Evolutionary conservation across 2,888 invertebrate species (phyloP), one percentile per base, ranked within the genome.

Genomic region (Norana najaformis): DNA sequence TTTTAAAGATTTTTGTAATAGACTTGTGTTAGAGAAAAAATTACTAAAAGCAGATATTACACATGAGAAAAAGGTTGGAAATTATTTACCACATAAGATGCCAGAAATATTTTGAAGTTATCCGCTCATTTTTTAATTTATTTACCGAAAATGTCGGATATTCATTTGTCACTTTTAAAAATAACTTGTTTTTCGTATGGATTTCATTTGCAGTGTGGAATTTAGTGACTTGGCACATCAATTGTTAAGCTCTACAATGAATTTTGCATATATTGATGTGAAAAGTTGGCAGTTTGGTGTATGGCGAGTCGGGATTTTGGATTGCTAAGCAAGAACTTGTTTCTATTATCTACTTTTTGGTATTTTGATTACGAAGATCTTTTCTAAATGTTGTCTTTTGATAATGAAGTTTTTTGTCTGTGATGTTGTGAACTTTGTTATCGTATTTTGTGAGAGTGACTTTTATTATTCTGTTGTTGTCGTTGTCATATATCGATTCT

Each of bases 301-400:
- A 47, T 23, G 11, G 20, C 4, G 47, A 47, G 47, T 47, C 11
- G n/a, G n/a, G n/a, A 69, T 69, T 69, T 69, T 69, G 69, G 69
- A 69, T 69, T n/a, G 69, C 69, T 69, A n/a, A n/a, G 69, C 69
- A n/a, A 8, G 69, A 69, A 69, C 69, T 69, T 69, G 69, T 69
- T 69, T 69, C 69, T 69, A n/a, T 69, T 69, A 69, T 69, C 69
- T 69, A 69, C 69, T 69, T 69, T 47, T 69, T 69, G 69, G 69
- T 69, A 69, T 69, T 69, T 69, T 69, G 69, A n/a, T 69, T 69
- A 69, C 69, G 13, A 11, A 69, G 69, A n/a, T 69, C 69, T 69
- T 69, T 69, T 69, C 69, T 69, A 69, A 69, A 69, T 69, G 69
- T 69, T 69, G 69, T 69, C 69, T 69, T 69, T 69, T 69, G 69